A percentile compares a stretch with the other conserved stretches of the same genome.
Conservation (phyloP, 2,113 vertebrate species). For the Cryptomyrus ogoouensis region DNA sequence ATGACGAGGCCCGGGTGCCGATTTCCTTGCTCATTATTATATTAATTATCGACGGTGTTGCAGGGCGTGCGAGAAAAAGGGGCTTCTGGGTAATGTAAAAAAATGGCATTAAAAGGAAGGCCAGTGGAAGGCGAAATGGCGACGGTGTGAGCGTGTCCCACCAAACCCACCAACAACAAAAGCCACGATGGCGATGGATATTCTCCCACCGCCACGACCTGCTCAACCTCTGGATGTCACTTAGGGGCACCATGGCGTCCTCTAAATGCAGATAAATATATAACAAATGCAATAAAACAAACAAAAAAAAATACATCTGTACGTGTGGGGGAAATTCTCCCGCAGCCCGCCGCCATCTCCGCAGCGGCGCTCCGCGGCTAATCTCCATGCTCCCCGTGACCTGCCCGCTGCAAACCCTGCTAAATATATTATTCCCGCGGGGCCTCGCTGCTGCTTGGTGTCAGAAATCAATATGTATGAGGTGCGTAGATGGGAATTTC, state of each 20-base stretch:
- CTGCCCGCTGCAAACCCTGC: conserved; percentile 97
- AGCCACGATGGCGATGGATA: neutral
- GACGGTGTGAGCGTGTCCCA: neutral
- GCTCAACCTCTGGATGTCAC: neutral
- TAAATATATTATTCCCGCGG: conserved; percentile 99
- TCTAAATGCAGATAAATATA: conserved; percentile 5
- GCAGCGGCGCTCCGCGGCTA: conserved; percentile 89
- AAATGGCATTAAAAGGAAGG: neutral
- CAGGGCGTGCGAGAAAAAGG: neutral
- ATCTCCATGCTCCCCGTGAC: conserved; percentile 99
- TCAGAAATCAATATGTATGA: conserved; percentile 99
- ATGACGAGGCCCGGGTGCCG: neutral
- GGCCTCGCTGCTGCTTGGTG: conserved; percentile 99
- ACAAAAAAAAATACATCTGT: conserved; percentile 19
- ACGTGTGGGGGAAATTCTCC: conserved; percentile 71
- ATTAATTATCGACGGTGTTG: neutral
- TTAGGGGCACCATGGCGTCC: neutral
- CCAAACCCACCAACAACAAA: neutral
- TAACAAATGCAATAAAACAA: conserved; percentile 15
- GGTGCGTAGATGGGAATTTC: conserved; percentile 99
- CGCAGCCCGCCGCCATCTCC: conserved; percentile 49
- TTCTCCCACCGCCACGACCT: neutral
- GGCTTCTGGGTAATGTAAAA: neutral
- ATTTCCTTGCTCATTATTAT: neutral
- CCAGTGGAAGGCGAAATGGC: neutral